Conservation (phyloP, 2,113 vertebrate species). For the Cyphomyrus plagiostoma region DNA sequence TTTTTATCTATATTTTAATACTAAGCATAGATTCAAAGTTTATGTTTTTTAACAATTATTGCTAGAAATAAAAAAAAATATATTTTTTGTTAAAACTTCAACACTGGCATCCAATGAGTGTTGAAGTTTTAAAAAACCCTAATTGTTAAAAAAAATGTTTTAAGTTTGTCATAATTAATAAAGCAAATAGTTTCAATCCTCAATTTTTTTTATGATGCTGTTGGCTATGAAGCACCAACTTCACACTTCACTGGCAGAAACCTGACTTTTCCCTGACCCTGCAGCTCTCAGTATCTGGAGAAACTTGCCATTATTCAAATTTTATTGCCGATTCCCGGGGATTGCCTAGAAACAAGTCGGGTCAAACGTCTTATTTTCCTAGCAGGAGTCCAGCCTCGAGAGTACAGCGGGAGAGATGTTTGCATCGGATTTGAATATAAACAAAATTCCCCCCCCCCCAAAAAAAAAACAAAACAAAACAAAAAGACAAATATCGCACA, state of each 20-base stretch:
- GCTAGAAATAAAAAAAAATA: too few species aligned
- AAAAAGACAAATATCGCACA: not conserved
- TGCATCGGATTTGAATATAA: not conserved
- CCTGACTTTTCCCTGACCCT: not conserved
- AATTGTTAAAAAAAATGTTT: not conserved
- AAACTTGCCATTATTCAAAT: slow-evolving; percentile 3
- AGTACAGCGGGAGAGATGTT: not conserved
- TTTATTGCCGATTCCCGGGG: slow-evolving; percentile 14
- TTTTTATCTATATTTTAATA: not conserved
- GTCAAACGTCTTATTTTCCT: not conserved
- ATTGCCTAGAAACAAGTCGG: slow-evolving; percentile 18
- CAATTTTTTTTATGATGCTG: not conserved
- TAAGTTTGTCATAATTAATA: not conserved
- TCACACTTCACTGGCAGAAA: not conserved
- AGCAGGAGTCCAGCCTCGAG: not conserved
- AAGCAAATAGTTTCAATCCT: not conserved
- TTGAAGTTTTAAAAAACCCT: too few species aligned
- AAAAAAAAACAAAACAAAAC: not conserved
- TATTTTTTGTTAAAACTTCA: not conserved
- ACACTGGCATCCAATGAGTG: not conserved
- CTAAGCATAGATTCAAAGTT: not conserved
- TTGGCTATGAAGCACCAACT: not conserved
- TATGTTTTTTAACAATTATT: not conserved
- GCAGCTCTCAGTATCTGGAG: not conserved
- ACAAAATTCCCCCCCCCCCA: not conserved